A percentile compares a stretch with the other conserved stretches of the same genome.
Conservation (phyloP, 1,140 invertebrate genomes). For the Drosophila persimilis region DNA sequence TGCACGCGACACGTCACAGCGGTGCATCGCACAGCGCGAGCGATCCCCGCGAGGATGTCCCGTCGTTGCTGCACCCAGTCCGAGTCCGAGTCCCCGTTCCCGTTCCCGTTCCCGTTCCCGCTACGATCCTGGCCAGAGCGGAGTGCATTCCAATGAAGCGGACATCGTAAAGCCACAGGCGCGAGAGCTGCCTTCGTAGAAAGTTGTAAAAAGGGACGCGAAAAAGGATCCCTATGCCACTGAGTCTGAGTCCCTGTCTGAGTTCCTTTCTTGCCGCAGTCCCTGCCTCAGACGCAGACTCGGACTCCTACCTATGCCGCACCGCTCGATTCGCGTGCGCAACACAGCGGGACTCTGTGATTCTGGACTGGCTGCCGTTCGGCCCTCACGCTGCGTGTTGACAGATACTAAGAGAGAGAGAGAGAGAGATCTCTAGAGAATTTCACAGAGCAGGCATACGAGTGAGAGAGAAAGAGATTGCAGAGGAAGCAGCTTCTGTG, state of each 20-base stretch:
- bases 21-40: slow-evolving; percentile 7
- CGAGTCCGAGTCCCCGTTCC: not conserved
- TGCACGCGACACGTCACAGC: slow-evolving; percentile 25
- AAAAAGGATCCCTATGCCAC: no score
- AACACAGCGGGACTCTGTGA: slow-evolving; percentile 48
- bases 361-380: slow-evolving; percentile 43
- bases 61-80: slow-evolving; percentile 1
- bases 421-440: slow-evolving; percentile 8
- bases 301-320: slow-evolving; percentile 6
- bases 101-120: not conserved
- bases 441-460: not conserved
- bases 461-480: not conserved
- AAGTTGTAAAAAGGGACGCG: slow-evolving; percentile 32
- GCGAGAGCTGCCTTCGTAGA: slow-evolving; percentile 53
- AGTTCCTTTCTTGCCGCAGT: no score
- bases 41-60: not conserved
- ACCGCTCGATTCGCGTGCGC: slow-evolving; percentile 63
- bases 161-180: slow-evolving; percentile 63
- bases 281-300: no score
- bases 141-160: slow-evolving; percentile 64
- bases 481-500: slow-evolving; percentile 58
- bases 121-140: not conserved
- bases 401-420: slow-evolving; percentile 17
- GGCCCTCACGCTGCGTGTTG: slow-evolving; percentile 43
- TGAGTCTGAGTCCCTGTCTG: no score